Base-by-base conservation (phyloP, 2,888 invertebrate genomes). In the Thereva nobilitata region DNA sequence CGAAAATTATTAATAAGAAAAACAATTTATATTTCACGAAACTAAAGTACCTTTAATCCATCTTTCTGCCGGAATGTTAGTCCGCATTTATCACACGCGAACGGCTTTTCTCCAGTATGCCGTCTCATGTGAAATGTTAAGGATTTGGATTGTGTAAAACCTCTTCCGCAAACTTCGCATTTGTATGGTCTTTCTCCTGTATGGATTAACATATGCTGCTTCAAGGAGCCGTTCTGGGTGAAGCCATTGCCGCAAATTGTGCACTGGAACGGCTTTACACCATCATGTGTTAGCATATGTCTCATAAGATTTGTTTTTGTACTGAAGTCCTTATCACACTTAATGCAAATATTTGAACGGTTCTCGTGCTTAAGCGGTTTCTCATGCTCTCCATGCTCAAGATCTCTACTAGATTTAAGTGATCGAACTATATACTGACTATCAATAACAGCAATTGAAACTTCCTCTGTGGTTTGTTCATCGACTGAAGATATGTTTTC, bases 101-200 rank as follows among this genome's bases (percentile, higher is more conserved):
- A 78, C 0, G 78, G 78, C 64, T 78, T 78, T 56, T 77, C 77
- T 0, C 77, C 76, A 0, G 76, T 77, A 64, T 77, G 78, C 4
- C 77, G 72, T 3, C 78, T 73, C 73, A 75, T 75, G 59, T 78
- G 78, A 55, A 76, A 77, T 10, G 74, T 73, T 4, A 78, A 69
- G 34, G 77, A 77, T 70, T 78, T 78, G 37, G 74, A 74, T 69
- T 78, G 78, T 0, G 77, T 77, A 64, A 78, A 78, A 0, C 76
- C 76, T 4, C 77, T 70, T 12, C 73, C 70, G 41, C 78, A 78
- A 5, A 75, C 71, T 3, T 73, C 68, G 49, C 78, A 78, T 2
- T 75, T 72, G 61, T 74, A 75, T 3, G 78, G 78, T 34, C 75
- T 73, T 45, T 78, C 77, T 0, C 77, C 77, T 0, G 78, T 76